Evolutionary conservation across 2,797 vertebrate species (phyloP), one percentile per base, ranked within the genome.

Genomic region (Pseudocheirus occidentalis): DNA sequence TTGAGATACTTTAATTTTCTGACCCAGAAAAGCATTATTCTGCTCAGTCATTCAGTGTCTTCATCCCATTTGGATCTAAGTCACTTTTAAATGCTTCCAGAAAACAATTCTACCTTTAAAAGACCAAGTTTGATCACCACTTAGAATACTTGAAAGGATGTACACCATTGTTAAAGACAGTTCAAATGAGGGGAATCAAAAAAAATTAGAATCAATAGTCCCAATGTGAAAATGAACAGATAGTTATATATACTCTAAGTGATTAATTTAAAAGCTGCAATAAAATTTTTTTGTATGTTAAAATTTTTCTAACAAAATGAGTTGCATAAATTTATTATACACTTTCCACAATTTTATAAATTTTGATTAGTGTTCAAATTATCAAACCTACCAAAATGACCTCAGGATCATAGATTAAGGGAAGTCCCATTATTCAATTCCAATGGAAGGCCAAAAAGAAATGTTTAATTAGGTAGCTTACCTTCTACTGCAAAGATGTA

Each of bases 281-380:
- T 27, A 31, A 57, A 11, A 50, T 16, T 81, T 95, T 66, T 56
- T 31, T 29, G 24, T 95, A 93, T 66, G 66, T 46, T 90, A 31
- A 55, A 57, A 7, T 91, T 91, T 91, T 95, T 95, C n/a, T 91
- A 52, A 89, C 14, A 31, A 0, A 91, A 57, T 95, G 24, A 58
- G 53, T 92, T 55, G 27, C 93, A 92, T n/a, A 93, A 56, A 58
- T 94, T 96, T 40, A 4, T 95, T 73, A 27, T 73, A 27, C 29
- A n/a, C 14, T 73, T 95, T 40, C 21, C 87, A 24, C 95, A 94
- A 95, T 0, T 0, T 57, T 93, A 58, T 93, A 53, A 59, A 62
- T 95, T 95, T 66, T 95, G 87, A 5, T 57, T 73, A 73, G 16
- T 93, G n/a, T 93, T 95, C 55, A 92, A 95, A 95, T 93, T 81